These are phyloP conservation scores for Hippocampus mohnikei DNA, from an alignment of 2,113 vertebrate genomes.

Conservation along the genomic window DNA sequence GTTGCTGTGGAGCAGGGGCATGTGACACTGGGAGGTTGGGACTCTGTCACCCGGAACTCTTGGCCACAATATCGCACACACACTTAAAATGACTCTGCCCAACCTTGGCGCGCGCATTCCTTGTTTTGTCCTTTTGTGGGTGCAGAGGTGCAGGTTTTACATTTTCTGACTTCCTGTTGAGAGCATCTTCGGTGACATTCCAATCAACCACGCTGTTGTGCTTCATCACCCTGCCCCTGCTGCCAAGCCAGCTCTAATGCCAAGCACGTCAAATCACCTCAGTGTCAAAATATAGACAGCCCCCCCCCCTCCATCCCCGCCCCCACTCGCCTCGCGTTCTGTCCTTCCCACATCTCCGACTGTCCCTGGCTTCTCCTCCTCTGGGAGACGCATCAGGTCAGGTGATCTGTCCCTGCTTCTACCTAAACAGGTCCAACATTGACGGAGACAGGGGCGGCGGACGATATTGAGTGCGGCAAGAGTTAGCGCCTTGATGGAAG, in stretches of 20 bases:
- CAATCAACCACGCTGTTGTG: conserved; percentile 66
- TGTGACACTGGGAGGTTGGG: conserved; percentile 56
- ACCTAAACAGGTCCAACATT: conserved; percentile 43
- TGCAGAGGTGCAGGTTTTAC: conserved; percentile 40
- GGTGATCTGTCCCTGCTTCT: conserved; percentile 30
- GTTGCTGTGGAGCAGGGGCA: conserved; percentile 52
- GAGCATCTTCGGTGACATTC: conserved; percentile 78
- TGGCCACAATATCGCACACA: background rate
- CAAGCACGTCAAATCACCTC: conserved; percentile 72
- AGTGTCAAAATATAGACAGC: conserved; percentile 67
- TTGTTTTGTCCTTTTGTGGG: conserved; percentile 35
- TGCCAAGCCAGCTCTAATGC: conserved; percentile 58
- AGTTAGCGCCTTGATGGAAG: conserved; percentile 6
- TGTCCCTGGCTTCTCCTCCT: conserved; percentile 12
- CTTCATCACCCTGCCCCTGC: conserved; percentile 33
- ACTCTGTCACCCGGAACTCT: background rate
- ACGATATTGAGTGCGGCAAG: conserved; percentile 28
- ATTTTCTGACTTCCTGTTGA: conserved; percentile 75
- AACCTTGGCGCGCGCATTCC: conserved; percentile 16
- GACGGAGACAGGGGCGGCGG: conserved; percentile 34
- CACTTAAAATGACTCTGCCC: conserved; percentile 8
- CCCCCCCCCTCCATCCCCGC: background rate
- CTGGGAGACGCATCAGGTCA: conserved; percentile 1
- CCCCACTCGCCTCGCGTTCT: background rate
- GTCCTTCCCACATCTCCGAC: background rate